Conservation (phyloP, 2,113 vertebrate species). For the Raphicerus campestris region DNA sequence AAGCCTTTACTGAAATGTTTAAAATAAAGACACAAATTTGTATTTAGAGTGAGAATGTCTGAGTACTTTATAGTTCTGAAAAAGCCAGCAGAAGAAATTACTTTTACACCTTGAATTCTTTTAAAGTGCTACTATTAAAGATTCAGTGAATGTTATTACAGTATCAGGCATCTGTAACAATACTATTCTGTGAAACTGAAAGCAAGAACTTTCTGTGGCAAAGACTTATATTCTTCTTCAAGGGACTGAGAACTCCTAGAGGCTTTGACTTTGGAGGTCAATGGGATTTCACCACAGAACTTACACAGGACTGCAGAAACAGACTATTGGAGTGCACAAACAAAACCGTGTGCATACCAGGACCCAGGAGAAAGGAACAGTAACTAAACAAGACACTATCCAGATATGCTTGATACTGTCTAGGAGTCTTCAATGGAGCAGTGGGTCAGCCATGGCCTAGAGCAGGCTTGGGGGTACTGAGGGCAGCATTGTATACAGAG, state of each 20-base stretch:
- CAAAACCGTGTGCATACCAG: background rate
- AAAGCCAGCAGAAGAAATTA: conserved; percentile 17
- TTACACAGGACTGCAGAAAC: background rate
- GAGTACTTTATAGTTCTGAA: background rate
- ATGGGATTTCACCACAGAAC: background rate
- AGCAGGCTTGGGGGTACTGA: background rate
- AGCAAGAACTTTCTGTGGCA: background rate
- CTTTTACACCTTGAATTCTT: background rate
- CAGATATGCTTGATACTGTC: background rate
- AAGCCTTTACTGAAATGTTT: background rate
- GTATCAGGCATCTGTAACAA: background rate
- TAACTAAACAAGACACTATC: background rate
- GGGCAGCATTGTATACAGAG: background rate
- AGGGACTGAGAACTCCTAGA: background rate
- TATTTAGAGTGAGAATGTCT: background rate
- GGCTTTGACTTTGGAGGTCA: background rate
- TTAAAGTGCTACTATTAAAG: background rate
- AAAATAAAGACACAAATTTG: background rate
- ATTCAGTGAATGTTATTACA: background rate
- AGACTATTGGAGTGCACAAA: background rate
- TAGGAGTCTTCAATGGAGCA: background rate
- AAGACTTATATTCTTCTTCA: background rate
- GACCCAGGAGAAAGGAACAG: background rate
- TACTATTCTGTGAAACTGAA: background rate
- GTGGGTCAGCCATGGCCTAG: background rate